Evolutionary conservation across 2,888 invertebrate species (phyloP).

Genomic region (Tachina grossa): DNA sequence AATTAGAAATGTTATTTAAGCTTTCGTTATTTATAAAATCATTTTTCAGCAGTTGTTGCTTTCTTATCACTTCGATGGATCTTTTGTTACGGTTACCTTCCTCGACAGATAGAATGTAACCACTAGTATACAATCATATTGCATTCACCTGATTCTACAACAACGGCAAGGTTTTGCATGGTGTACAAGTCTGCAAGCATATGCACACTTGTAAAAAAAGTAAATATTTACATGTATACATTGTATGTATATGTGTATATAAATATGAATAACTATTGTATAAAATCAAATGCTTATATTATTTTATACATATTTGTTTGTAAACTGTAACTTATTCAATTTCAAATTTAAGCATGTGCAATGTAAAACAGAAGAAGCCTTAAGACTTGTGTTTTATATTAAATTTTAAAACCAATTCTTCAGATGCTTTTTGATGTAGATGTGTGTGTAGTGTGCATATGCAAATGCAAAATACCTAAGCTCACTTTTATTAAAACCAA

Average conservation of each 20-base stretch:
- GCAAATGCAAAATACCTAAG: background rate
- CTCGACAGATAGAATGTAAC: background rate
- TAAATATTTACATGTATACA: background rate
- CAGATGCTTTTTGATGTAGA: background rate
- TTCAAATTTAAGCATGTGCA: constrained; percentile 6
- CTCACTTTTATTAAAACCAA: background rate
- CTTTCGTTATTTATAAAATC: too few species aligned
- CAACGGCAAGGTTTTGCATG: background rate
- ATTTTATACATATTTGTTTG: background rate
- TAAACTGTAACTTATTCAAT: background rate
- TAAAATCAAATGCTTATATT: background rate
- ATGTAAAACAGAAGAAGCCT: background rate
- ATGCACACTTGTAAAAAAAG: background rate
- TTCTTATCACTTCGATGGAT: too few species aligned
- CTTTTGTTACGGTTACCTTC: background rate
- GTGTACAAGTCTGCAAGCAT: background rate
- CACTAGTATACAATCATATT: background rate
- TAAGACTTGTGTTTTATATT: background rate
- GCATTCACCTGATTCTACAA: constrained; percentile 4
- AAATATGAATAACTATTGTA: background rate
- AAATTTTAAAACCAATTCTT: background rate
- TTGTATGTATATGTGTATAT: background rate
- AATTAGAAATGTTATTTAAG: too few species aligned
- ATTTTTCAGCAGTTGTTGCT: too few species aligned
- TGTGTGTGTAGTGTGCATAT: background rate